Evolutionary conservation across 1,140 invertebrate species (phyloP).

Genomic region (Polypedilum pembai): DNA sequence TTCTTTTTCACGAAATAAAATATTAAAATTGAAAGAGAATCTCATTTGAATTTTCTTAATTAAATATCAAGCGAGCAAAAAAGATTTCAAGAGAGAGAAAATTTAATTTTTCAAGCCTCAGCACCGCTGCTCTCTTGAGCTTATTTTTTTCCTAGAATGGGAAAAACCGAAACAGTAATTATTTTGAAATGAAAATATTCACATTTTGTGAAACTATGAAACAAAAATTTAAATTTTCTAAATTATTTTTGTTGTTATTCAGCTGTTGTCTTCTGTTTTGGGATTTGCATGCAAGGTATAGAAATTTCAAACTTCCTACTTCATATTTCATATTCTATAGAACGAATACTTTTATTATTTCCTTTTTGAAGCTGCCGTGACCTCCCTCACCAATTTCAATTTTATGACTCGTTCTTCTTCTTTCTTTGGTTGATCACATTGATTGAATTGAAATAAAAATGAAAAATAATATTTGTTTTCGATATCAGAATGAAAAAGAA

Average conservation of each 20-base stretch:
- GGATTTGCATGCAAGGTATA: background rate
- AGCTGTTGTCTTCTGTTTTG: background rate
- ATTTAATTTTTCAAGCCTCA: background rate
- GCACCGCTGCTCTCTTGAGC: background rate
- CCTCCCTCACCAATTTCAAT: background rate
- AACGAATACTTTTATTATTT: background rate
- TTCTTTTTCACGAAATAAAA: too few relatives aligned
- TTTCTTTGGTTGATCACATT: too few relatives aligned
- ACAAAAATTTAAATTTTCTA: background rate
- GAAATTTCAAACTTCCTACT: too few relatives aligned
- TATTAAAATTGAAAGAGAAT: constrained; percentile 10
- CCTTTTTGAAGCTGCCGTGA: background rate
- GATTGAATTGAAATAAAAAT: background rate
- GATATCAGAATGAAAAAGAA: background rate
- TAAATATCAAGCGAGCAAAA: background rate
- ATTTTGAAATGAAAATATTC: background rate
- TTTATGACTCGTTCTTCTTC: too few relatives aligned
- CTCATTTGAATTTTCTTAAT: constrained; percentile 27
- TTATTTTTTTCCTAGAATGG: background rate
- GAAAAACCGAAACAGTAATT: constrained; percentile 6
- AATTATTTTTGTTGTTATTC: background rate
- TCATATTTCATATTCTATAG: too few relatives aligned
- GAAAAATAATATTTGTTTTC: background rate
- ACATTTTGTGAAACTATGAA: too few relatives aligned
- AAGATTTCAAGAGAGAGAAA: too few relatives aligned